Evolutionary conservation across 2,797 vertebrate species (phyloP), one percentile per base, ranked within the genome.

Genomic region (Phylloscopus collybita): DNA sequence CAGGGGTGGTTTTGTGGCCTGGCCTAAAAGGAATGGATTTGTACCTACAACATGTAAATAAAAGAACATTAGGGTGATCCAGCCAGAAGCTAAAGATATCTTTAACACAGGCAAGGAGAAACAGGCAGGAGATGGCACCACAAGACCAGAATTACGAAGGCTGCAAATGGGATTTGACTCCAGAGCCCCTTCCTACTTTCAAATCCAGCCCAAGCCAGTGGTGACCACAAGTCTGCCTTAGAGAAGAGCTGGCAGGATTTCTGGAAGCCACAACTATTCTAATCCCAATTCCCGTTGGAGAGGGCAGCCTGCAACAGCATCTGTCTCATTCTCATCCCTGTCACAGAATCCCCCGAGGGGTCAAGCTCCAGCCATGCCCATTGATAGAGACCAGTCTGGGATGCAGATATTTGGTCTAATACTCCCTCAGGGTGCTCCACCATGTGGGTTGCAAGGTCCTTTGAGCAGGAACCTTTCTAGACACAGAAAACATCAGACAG

Each of bases 101-200:
- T 83, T 75, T 50, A 60, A 42, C 3, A 0, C 0, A 3, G n/a
- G 22, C 79, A 86, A 80, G 36, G 59, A 96, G 32, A 94, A 21
- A n/a, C 70, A 81, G 85, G 90, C 95, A 95, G 95, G 78, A 97
- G 95, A 51, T 96, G 94, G 94, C 95, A 95, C 84, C 83, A 78
- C 0, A 10, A 91, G 85, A 95, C 53, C 72, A 94, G 79, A 91
- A 86, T 93, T 92, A 80, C 9, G 25, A 80, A 80, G 53, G 17
- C 32, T 86, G 45, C 23, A 82, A 56, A 70, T 5, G 4, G 30
- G 23, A 53, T 82, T 82, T 13, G 5, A 49, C 23, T 94, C n/a
- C 20, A 70, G 30, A 76, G 50, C 17, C 50, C 60, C 72, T 54
- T 86, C 32, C 23, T 87, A 49, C 40, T 80, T 56, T 42, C 57